Evolutionary conservation across 2,888 invertebrate species (phyloP).

Genomic region (Hydriomena furcata): DNA sequence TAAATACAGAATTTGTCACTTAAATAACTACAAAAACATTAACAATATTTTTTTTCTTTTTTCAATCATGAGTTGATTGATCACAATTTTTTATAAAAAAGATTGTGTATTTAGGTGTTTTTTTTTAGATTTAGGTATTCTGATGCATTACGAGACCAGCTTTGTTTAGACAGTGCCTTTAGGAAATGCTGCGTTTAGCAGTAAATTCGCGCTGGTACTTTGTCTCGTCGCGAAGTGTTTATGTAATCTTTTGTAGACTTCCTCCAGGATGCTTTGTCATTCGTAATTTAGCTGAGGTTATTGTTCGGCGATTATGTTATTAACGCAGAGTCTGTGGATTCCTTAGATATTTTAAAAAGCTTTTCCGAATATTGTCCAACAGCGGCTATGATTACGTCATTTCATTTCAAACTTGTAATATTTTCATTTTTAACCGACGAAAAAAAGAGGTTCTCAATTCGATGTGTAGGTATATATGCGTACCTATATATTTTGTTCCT

Average conservation of each 20-base stretch:
- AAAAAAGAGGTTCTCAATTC: no score
- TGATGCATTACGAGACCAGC: constrained; percentile 7
- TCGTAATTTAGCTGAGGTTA: constrained; percentile 26
- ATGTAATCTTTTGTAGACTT: constrained; percentile 45
- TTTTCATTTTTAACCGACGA: no score
- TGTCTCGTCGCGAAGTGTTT: constrained; percentile 46
- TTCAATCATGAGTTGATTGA: no score
- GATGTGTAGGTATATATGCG: no score
- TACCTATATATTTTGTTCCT: no score
- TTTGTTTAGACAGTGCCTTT: constrained; percentile 29
- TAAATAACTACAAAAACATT: no score
- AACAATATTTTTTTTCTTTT: no score
- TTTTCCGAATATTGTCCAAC: no score
- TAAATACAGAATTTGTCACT: no score
- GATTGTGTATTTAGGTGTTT: neutral
- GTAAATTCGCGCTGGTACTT: constrained; percentile 52
- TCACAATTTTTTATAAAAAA: no score
- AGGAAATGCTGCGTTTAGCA: constrained; percentile 48
- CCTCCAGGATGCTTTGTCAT: constrained; percentile 44
- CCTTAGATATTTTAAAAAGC: neutral
- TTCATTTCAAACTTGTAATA: no score
- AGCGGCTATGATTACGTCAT: no score
- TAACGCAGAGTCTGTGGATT: constrained; percentile 14
- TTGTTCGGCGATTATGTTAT: constrained; percentile 32
- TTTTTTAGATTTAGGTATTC: constrained; percentile 18